Conservation (phyloP, 2,113 vertebrate species). For the Sitta europaea region DNA sequence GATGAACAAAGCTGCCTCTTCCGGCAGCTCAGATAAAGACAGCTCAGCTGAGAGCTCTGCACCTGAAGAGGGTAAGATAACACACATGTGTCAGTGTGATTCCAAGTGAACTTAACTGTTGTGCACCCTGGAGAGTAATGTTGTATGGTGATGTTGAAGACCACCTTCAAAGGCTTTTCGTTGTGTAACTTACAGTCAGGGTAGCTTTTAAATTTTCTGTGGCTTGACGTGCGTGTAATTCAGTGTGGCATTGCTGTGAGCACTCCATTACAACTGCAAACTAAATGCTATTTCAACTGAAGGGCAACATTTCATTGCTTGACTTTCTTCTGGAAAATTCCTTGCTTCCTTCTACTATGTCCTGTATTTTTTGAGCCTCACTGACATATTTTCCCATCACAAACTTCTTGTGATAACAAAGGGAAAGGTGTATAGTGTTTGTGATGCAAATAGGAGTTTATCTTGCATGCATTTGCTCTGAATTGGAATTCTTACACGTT, state of each 20-base stretch:
- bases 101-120: neutral
- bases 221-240: neutral
- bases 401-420: neutral
- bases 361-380: neutral
- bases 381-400: neutral
- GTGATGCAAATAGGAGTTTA: neutral
- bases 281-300: neutral
- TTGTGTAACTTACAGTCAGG: neutral
- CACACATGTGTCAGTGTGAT: neutral
- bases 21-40: slow-evolving; percentile 93
- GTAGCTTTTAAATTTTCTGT: neutral
- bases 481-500: neutral
- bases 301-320: neutral
- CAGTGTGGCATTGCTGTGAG: neutral
- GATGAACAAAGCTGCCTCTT: slow-evolving; percentile 88
- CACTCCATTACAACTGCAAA: neutral
- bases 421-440: neutral
- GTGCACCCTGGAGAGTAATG: neutral
- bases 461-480: neutral
- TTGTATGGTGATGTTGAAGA: neutral
- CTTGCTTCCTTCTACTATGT: neutral
- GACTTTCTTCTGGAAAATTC: neutral
- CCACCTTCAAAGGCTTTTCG: neutral
- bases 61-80: slow-evolving; percentile 90
- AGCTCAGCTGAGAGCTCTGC: slow-evolving; percentile 95